Evolutionary conservation across 2,113 vertebrate genomes (phyloP).

Genomic region (Tiliqua scincoides): DNA sequence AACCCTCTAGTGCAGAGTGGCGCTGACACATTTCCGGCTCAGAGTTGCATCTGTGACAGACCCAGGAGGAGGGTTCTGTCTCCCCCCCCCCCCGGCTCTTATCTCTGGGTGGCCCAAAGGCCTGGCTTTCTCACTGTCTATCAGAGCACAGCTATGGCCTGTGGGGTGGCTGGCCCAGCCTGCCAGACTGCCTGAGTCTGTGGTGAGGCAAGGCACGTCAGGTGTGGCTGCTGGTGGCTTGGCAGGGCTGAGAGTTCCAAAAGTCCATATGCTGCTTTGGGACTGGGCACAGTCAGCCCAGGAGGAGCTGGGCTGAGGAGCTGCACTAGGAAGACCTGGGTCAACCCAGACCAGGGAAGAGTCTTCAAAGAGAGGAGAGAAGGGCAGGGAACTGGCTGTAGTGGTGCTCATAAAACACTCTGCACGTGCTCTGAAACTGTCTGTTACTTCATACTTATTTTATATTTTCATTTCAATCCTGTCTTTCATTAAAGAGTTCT

Average conservation of each 20-base stretch:
- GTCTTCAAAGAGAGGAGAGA: too few relatives aligned
- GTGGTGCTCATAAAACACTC: background rate
- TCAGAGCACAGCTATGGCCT: too few relatives aligned
- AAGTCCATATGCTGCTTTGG: background rate
- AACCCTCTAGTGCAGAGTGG: too few relatives aligned
- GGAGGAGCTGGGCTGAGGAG: too few relatives aligned
- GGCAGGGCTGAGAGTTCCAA: constrained; percentile 1
- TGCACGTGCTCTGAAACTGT: background rate
- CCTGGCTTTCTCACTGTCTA: background rate
- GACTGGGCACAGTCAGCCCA: background rate
- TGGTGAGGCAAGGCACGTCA: background rate
- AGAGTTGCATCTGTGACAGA: background rate
- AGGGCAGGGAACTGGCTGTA: background rate
- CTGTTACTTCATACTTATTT: background rate
- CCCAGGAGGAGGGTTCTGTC: background rate
- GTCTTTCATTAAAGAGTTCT: too few relatives aligned
- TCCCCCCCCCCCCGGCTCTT: background rate
- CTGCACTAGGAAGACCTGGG: too few relatives aligned
- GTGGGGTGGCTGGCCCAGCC: too few relatives aligned
- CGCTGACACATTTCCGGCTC: too few relatives aligned
- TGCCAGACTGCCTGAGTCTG: background rate
- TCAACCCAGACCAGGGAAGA: too few relatives aligned
- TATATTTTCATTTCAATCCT: too few relatives aligned
- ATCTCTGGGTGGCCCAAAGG: background rate
- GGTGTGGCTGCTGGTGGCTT: background rate